phyloP scores from a whole-genome alignment of 2,888 invertebrate species.

The Eilema caniola region DNA sequence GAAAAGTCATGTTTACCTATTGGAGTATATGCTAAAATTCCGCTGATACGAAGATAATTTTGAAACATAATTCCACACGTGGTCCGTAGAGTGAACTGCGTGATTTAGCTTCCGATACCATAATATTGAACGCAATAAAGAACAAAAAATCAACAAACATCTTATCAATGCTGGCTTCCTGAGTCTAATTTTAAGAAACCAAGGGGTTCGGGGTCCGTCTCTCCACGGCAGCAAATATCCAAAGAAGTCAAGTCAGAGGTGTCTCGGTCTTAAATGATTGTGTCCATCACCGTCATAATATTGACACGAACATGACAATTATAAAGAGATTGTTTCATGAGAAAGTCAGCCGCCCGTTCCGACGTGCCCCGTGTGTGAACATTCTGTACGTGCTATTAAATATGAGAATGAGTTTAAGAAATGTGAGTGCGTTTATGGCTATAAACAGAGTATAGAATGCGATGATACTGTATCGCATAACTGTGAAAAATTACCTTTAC shows the following conservation, averaged over 20 bases:
- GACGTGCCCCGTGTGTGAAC: neutral
- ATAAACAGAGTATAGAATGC: neutral
- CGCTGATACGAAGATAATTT: neutral
- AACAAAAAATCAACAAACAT: neutral
- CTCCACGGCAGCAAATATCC: neutral
- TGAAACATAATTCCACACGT: neutral
- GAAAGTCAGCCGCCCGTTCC: neutral
- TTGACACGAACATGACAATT: constrained; percentile 10
- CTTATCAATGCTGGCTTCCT: no score
- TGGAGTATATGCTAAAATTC: neutral
- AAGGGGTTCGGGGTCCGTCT: no score
- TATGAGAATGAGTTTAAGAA: constrained; percentile 11
- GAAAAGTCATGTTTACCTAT: neutral
- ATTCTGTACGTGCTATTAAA: neutral
- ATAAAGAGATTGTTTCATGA: constrained; percentile 13
- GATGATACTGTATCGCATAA: neutral
- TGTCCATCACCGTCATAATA: constrained; percentile 4
- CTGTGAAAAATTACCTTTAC: neutral
- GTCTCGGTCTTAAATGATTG: neutral
- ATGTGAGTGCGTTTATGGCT: neutral
- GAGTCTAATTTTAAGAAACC: no score
- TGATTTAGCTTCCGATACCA: neutral
- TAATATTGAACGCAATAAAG: neutral
- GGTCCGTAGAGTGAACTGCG: neutral
- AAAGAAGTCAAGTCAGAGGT: neutral